Base-by-base conservation (phyloP, 2,797 vertebrate species). In the Gila robusta region DNA sequence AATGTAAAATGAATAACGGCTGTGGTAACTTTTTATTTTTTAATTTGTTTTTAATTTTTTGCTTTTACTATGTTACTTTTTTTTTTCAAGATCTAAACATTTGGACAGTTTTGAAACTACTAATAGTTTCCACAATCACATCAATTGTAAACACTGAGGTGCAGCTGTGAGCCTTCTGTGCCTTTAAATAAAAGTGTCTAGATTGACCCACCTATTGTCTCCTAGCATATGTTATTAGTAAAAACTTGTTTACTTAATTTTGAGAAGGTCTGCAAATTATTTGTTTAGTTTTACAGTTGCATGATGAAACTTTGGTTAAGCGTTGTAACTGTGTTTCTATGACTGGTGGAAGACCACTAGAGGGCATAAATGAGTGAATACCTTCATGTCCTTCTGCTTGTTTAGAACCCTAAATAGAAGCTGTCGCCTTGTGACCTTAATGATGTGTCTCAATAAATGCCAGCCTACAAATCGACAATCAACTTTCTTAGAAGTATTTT, bases 151-250 rank as follows among this genome's bases (percentile, higher is more conserved):
- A 83, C 49, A 47, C 37, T 62, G 41, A 67, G 82, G 82, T 74
- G 72, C 71, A 74, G 82, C 72, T 74, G 71, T 83, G 41, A 83
- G 56, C 71, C 72, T 52, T n/a, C 82, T 83, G 82, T 83, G 82
- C 82, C 82, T 83, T 83, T 67, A 76, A 83, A 83, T 83, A 83
- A 83, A 83, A 76, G 28, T n/a, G 82, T 83, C 56, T 76, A 47
- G 44, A 67, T 49, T 67, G 12, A 76, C 32, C 44, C 21, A 35
- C 28, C 72, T 62, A 6, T 66, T 76, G 62, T 52, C 44, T 81
- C 44, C 47, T 54, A 69, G 64, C 44, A 37, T 81, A 35, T 79
- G 62, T 79, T 39, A 39, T 79, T 62, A 39, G 35, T 62, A 19
- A 9, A 37, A 35, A 16, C 37, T 1, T 73, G 21, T 78, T 77